Evolutionary conservation across 37 sponge, comb jelly and placozoan species (phyloP), one percentile per base, ranked within the genome.

Genomic region (Beroe ovata): DNA sequence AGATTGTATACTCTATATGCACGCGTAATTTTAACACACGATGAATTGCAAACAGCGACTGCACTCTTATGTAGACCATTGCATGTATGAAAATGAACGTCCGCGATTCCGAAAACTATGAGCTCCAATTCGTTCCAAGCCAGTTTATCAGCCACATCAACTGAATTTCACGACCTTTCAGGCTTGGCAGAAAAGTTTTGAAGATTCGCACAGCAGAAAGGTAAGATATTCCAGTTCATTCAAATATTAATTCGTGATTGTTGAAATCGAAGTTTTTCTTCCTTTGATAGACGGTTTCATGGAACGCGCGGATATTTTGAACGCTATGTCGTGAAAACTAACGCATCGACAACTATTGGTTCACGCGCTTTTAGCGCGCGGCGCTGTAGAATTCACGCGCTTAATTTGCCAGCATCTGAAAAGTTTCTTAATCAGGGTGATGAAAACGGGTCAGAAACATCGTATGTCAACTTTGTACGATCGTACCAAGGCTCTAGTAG

Each of bases 391-490:
- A 23, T 62, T 62, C 19, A 14, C 23, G 28, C 63, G 63, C 8
- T 62, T n/a, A n/a, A n/a, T n/a, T n/a, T n/a, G n/a, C n/a, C n/a
- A n/a, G n/a, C n/a, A 47, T 6, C 11, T 47, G 6, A 6, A 16
- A 47, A 47, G 54, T 47, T 47, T 47, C 54, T 47, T 21, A 42
- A 77, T 77, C 84, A 39, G 54, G 84, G 84, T n/a, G 84, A 66
- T 14, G 84, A 39, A n/a, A 23, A 77, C 84, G 84, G 84, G 20
- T 77, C 84, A 4, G 84, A 77, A 2, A 77, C 84, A 3, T 77
- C 84, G 38, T 77, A 77, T 35, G 84, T 77, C 14, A 77, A 77
- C 54, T 77, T 77, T 40, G 84, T 77, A 28, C 16, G 84, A 16
- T 77, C 84, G 0, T 77, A 77, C 38, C 84, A 77, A 4, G 84